These are phyloP conservation scores for Phoxinus dragarum DNA, from an alignment of 2,797 vertebrate species.

Conservation along the genomic window DNA sequence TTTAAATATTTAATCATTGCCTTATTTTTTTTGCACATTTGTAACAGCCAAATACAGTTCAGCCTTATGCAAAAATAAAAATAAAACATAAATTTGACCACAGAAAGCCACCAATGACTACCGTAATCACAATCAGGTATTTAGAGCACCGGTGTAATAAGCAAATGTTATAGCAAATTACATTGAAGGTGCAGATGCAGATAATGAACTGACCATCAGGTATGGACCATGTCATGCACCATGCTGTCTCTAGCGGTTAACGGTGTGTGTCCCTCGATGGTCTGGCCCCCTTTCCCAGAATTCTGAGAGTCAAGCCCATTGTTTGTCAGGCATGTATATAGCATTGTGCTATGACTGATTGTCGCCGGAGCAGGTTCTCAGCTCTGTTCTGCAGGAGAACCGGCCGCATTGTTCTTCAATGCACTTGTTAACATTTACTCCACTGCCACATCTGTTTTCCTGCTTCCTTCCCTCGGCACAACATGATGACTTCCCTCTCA, in stretches of 20 bases:
- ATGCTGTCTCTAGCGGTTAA: constrained; percentile 36
- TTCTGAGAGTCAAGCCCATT: constrained; percentile 86
- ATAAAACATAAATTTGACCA: not conserved
- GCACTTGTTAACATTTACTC: constrained; percentile 77
- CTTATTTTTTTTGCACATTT: not conserved
- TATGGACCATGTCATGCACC: constrained; percentile 21
- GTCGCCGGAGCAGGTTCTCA: constrained; percentile 75
- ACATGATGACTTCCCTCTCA: constrained; percentile 75
- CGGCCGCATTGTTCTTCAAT: constrained; percentile 70
- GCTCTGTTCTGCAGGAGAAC: constrained; percentile 66
- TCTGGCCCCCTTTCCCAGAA: constrained; percentile 85
- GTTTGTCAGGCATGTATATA: constrained; percentile 80
- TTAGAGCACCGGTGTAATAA: not conserved
- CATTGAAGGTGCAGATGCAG: not conserved
- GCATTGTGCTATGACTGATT: constrained; percentile 81
- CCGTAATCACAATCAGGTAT: not conserved
- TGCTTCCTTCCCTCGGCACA: constrained; percentile 86
- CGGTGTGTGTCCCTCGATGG: constrained; percentile 35
- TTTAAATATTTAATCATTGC: too few species aligned
- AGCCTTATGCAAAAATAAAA: not conserved
- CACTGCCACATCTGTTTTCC: constrained; percentile 85
- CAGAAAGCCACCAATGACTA: not conserved
- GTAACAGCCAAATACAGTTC: not conserved
- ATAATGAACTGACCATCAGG: not conserved
- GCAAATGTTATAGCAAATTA: not conserved